Evolutionary conservation across 2,888 invertebrate genomes (phyloP).

Genomic region (Kuschelorhynchus macadamiae): DNA sequence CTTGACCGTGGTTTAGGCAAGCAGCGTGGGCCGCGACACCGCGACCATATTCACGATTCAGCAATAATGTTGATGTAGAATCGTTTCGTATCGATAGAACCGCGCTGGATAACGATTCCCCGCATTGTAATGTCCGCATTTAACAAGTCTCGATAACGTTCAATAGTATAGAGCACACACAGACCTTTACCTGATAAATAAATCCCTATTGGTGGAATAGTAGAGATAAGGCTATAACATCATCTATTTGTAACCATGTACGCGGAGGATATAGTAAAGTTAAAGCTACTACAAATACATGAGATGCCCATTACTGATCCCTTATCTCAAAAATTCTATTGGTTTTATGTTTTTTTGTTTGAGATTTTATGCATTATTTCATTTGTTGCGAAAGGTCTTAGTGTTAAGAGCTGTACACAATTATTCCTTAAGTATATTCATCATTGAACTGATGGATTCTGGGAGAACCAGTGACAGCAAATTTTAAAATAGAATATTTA

Average conservation of each 20-base stretch:
- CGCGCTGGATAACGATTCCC: slow-evolving; percentile 68
- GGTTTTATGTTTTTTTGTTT: slow-evolving; percentile 17
- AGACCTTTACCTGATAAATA: slow-evolving; percentile 63
- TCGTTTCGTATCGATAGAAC: slow-evolving; percentile 67
- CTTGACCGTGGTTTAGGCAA: slow-evolving; percentile 45
- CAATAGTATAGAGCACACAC: slow-evolving; percentile 55
- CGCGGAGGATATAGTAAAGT: slow-evolving; percentile 42
- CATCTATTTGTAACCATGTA: slow-evolving; percentile 64
- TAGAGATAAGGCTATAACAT: slow-evolving; percentile 62
- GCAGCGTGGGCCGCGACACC: slow-evolving; percentile 59
- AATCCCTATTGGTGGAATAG: slow-evolving; percentile 65
- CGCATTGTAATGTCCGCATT: slow-evolving; percentile 69
- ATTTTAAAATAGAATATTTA: no score
- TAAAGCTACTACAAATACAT: slow-evolving; percentile 53
- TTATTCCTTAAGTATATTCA: no score
- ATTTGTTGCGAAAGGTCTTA: neutral
- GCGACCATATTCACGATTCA: slow-evolving; percentile 67
- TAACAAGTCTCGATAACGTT: slow-evolving; percentile 67
- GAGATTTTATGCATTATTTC: slow-evolving; percentile 16
- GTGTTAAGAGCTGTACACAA: no score
- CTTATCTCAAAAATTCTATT: slow-evolving; percentile 38
- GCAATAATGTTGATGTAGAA: slow-evolving; percentile 69
- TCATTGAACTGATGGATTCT: no score
- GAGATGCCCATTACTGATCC: slow-evolving; percentile 55
- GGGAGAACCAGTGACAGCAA: no score